Conservation (phyloP, 2,113 vertebrate genomes). For the Helogale parvula region DNA sequence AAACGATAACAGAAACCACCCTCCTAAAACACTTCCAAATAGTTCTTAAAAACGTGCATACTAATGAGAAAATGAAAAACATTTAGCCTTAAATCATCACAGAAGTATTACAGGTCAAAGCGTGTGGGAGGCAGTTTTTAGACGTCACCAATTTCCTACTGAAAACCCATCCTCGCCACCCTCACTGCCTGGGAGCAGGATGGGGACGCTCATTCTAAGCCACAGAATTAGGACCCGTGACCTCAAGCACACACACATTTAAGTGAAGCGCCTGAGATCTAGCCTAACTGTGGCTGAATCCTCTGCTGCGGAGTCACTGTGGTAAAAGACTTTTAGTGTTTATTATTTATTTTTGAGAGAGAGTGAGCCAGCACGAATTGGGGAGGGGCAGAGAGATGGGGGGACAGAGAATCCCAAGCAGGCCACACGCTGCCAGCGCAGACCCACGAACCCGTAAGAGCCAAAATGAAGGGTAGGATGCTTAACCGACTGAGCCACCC, state of each 20-base stretch:
- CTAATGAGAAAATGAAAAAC: slow-evolving; percentile 22
- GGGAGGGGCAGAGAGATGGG: background rate
- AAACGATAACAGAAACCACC: background rate
- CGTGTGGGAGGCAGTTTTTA: background rate
- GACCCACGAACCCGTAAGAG: background rate
- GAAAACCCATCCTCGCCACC: background rate
- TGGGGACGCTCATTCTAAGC: background rate
- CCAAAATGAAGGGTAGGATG: background rate
- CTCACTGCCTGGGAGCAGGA: background rate
- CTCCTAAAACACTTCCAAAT: background rate
- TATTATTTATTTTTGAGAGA: too few relatives aligned
- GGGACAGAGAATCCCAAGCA: background rate
- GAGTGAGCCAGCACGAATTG: background rate
- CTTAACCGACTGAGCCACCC: background rate
- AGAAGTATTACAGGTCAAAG: background rate
- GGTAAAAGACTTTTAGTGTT: background rate
- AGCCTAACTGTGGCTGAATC: background rate
- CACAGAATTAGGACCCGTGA: background rate
- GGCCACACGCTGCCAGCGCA: too few relatives aligned
- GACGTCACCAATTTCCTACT: background rate
- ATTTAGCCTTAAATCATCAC: background rate
- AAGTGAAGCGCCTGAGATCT: background rate
- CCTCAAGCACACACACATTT: background rate
- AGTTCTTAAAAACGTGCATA: background rate
- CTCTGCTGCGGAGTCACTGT: background rate